Evolutionary conservation across 2,113 vertebrate species (phyloP).

Genomic region (Xyliphius kryptos): DNA sequence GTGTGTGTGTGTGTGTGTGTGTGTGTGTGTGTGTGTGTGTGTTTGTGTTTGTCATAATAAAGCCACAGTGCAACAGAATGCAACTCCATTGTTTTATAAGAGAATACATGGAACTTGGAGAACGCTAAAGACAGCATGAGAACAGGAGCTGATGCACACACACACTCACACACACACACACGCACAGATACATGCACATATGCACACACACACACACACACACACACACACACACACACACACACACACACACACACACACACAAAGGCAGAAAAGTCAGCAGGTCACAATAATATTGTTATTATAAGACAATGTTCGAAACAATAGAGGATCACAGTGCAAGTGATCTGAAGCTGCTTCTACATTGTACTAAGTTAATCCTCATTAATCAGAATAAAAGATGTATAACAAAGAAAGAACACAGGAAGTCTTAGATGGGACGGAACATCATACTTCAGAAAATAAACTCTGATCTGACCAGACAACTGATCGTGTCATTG

Average conservation of each 20-base stretch:
- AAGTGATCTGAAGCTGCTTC: conserved; percentile 35
- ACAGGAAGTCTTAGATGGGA: no score
- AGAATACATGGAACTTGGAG: conserved; percentile 50
- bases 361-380: background rate
- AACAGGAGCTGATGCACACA: conserved; percentile 10
- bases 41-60: conserved; percentile 20
- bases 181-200: conserved; percentile 7
- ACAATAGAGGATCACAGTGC: conserved; percentile 37
- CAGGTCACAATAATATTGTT: conserved; percentile 57
- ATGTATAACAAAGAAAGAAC: no score
- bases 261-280: conserved; percentile 38
- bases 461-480: no score
- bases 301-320: conserved; percentile 55
- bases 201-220: conserved; percentile 24
- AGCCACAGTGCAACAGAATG: conserved; percentile 10
- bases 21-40: conserved; percentile 15
- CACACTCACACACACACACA: conserved; percentile 6
- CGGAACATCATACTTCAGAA: no score
- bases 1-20: background rate
- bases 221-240: conserved; percentile 20
- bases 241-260: conserved; percentile 25
- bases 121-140: conserved; percentile 33
- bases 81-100: conserved; percentile 44
- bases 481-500: no score
- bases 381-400: background rate